Conservation (phyloP, 2,113 vertebrate genomes). For the Clarias macrocephalus region DNA sequence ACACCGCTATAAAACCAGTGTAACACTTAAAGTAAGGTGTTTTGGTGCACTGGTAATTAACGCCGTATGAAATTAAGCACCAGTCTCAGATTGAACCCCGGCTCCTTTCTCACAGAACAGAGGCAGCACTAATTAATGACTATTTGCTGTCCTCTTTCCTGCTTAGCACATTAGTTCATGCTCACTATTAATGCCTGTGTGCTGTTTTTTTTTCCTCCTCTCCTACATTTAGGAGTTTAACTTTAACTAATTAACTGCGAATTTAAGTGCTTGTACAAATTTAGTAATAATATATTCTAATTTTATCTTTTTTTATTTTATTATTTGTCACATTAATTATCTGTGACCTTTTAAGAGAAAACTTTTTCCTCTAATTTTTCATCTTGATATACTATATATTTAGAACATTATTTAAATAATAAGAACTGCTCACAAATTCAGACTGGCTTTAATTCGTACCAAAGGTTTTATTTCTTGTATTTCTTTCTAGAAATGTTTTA, state of each 20-base stretch:
- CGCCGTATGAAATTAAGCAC: not conserved
- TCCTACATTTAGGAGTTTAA: not conserved
- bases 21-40: not conserved
- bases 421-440: not conserved
- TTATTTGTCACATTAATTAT: too few species aligned
- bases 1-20: not conserved
- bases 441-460: not conserved
- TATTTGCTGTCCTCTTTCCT: not conserved
- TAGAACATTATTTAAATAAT: not conserved
- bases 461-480: not conserved
- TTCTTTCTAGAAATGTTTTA: not conserved
- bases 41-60: not conserved
- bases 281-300: not conserved
- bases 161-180: not conserved
- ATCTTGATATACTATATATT: not conserved
- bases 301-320: too few species aligned
- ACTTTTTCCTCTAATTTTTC: too few species aligned
- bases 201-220: not conserved
- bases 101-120: not conserved
- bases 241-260: not conserved
- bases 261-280: not conserved
- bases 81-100: not conserved
- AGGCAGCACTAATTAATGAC: conserved; percentile 15
- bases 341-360: too few species aligned
- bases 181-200: not conserved